Base-by-base conservation (phyloP, 2,888 invertebrate species). In the Chymomyza fuscimana region DNA sequence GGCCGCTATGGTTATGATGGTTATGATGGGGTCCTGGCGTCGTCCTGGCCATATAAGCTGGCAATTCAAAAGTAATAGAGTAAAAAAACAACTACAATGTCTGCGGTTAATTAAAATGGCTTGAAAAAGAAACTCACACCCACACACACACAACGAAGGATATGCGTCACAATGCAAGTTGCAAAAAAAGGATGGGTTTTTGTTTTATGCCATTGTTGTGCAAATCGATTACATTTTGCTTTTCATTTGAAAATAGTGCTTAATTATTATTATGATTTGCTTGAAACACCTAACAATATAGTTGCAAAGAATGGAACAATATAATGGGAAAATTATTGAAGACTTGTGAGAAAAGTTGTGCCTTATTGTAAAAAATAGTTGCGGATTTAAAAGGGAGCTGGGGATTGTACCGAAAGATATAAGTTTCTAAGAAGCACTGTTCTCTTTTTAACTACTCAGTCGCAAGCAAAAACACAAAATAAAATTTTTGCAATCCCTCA, bases 21-120 rank as follows among this genome's bases (percentile, higher is more conserved):
- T 6, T 58, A 7, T 25, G 54, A n/a, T 7, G 22, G 2, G 0
- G 54, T 54, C 16, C 16, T 22, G 19, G 54, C 16, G 22, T 16
- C 9, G 54, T 54, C 16, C 16, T 22, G 16, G 54, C 54, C 54
- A 46, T 54, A 22, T 22, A 22, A 22, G 16, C 46, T 50, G 9
- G 9, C 6, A 2, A 46, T n/a, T 50, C 36, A 25, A 60, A 29
- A 59, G 60, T 32, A 29, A 58, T 54, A 54, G 16, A 46, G 12
- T 46, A 46, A 46, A 46, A 46, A 54, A 54, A 16, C 67, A 67
- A 12, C 40, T 46, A 46, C 40, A 46, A 46, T 46, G 75, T 76
- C 73, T 70, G 87, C 64, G 73, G 76, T 83, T 83, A 83, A 83
- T 83, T 83, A 86, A 87, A 83, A 82, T 62, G 67, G 67, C 69